Evolutionary conservation across 2,797 vertebrate genomes (phyloP).

Genomic region (Heterohyrax brucei): DNA sequence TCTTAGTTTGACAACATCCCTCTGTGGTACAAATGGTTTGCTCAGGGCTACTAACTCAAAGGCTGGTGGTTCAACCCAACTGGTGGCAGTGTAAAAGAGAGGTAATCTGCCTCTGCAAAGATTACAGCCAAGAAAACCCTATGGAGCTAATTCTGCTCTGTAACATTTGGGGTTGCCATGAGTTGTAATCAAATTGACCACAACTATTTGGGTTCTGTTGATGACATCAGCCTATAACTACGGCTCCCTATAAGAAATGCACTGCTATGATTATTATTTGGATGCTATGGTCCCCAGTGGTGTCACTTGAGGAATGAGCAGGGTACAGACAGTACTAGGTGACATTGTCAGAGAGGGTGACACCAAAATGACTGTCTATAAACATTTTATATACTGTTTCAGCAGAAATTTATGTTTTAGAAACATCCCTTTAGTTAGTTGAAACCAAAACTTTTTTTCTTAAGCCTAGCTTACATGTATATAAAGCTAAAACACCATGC

Average conservation of each 20-base stretch:
- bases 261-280: neutral
- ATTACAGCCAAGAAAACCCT: neutral
- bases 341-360: no score
- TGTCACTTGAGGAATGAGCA: no score
- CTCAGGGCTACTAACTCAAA: neutral
- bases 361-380: no score
- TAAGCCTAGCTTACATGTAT: no score
- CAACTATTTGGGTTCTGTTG: neutral
- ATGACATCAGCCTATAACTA: neutral
- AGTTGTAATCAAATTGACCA: neutral
- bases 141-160: neutral
- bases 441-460: no score
- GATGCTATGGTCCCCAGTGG: neutral
- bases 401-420: no score
- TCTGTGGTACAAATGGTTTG: neutral
- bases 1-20: neutral
- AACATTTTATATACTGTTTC: no score
- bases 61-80: neutral
- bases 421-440: no score
- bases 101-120: neutral
- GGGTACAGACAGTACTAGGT: no score
- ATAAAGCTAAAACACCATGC: no score
- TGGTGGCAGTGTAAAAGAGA: neutral
- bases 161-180: neutral
- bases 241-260: neutral